A percentile compares a stretch with the other conserved stretches of the same genome.
Evolutionary conservation across 1,140 invertebrate species (phyloP).

Genomic region (Conus ventricosus): DNA sequence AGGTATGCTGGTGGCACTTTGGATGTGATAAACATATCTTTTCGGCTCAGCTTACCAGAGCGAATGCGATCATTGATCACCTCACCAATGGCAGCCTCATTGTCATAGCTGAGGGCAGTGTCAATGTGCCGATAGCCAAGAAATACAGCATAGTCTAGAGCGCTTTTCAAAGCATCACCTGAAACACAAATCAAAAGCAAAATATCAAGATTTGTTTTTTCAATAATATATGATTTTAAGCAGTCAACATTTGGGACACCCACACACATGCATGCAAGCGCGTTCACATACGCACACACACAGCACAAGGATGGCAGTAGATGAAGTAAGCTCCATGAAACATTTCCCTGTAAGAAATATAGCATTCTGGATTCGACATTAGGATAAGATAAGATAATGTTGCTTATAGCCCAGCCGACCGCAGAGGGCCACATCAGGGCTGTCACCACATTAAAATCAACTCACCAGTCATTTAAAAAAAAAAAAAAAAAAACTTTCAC

Average conservation of each 20-base stretch:
- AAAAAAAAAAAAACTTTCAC: too few species aligned
- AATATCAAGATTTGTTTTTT: neutral
- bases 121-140: slow-evolving; percentile 67
- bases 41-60: slow-evolving; percentile 50
- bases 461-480: too few species aligned
- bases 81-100: slow-evolving; percentile 65
- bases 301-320: too few species aligned
- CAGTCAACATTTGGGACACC: neutral
- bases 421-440: too few species aligned
- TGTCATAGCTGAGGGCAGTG: slow-evolving; percentile 64
- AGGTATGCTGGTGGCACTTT: slow-evolving; percentile 59
- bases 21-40: slow-evolving; percentile 65
- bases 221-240: neutral
- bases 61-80: slow-evolving; percentile 53
- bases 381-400: too few species aligned
- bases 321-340: too few species aligned
- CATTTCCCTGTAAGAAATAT: too few species aligned
- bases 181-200: neutral
- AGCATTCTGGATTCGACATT: too few species aligned
- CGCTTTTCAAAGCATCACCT: slow-evolving; percentile 49
- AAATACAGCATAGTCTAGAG: slow-evolving; percentile 61
- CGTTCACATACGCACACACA: too few species aligned
- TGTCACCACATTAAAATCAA: too few species aligned
- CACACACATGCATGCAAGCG: too few species aligned
- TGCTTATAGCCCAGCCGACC: too few species aligned